A percentile compares a stretch with the other conserved stretches of the same genome.
Conservation (phyloP, 2,797 vertebrate genomes). For the Tympanoctomys barrerae region DNA sequence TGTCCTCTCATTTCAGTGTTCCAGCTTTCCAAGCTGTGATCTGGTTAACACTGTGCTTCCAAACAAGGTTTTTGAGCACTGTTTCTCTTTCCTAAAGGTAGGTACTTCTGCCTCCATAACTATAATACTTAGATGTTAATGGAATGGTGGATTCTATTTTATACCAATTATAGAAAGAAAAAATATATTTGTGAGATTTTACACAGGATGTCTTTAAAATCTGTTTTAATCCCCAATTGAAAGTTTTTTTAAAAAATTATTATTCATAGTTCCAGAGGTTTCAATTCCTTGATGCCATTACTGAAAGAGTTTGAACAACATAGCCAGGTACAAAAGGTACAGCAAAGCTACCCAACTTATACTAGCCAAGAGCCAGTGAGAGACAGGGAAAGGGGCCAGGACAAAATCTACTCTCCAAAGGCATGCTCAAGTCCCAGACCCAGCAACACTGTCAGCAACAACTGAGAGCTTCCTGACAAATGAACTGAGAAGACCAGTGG, state of each 20-base stretch:
- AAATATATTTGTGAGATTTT: slow-evolving; percentile 32
- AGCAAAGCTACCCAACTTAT: background rate
- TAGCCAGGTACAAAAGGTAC: background rate
- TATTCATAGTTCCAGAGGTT: background rate
- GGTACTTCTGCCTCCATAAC: background rate
- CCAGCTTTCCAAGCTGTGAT: background rate
- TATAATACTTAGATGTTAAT: slow-evolving; percentile 33
- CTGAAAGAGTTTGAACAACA: background rate
- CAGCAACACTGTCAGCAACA: background rate
- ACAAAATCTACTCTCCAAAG: background rate
- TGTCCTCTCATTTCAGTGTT: background rate
- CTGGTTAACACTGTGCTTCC: background rate
- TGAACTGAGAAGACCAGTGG: background rate
- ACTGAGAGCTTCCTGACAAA: slow-evolving; percentile 5
- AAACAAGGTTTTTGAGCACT: background rate
- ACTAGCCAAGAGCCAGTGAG: background rate
- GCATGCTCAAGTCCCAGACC: background rate
- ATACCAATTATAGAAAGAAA: background rate
- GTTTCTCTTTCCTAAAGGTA: background rate
- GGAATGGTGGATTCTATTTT: background rate
- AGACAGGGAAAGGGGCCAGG: background rate
- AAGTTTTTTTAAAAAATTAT: background rate
- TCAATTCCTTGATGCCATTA: background rate
- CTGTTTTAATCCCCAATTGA: slow-evolving; percentile 40
- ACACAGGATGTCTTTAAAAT: slow-evolving; percentile 47